A percentile compares a stretch with the other conserved stretches of the same genome.
These are phyloP conservation scores for Seladonia tumulorum DNA, from an alignment of 2,888 invertebrate genomes.

Conservation along the genomic window DNA sequence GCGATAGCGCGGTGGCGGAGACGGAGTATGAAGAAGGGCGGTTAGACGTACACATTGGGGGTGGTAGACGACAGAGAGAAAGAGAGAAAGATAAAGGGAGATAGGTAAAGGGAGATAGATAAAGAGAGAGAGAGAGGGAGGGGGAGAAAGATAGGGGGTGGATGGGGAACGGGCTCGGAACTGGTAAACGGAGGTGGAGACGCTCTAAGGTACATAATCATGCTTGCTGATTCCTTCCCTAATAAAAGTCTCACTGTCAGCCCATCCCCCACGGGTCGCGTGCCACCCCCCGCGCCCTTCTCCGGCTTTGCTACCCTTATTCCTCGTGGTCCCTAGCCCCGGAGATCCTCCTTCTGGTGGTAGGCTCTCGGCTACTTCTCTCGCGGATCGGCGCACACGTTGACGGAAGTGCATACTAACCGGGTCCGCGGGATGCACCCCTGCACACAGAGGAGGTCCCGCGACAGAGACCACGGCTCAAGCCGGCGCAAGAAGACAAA, in stretches of 20 bases:
- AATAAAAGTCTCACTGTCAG: conserved; percentile 83
- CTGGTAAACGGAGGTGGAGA: conserved; percentile 73
- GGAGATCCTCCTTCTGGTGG: conserved; percentile 24
- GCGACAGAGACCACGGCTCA: conserved; percentile 40
- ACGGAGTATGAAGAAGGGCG: conserved; percentile 56
- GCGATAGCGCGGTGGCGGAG: conserved; percentile 50
- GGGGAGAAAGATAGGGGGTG: neutral
- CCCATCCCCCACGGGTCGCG: conserved; percentile 65
- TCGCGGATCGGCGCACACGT: conserved; percentile 34
- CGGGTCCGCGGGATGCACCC: conserved; percentile 69
- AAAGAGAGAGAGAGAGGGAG: neutral
- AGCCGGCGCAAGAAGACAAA: conserved; percentile 60
- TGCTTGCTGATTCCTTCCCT: conserved; percentile 84
- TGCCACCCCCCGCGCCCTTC: conserved; percentile 53
- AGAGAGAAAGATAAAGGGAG: conserved; percentile 15
- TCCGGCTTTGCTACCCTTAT: conserved; percentile 44
- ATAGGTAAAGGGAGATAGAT: conserved; percentile 3
- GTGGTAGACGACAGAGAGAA: conserved; percentile 20
- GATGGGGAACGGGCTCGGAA: conserved; percentile 26
- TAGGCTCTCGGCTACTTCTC: conserved; percentile 23
- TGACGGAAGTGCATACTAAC: conserved; percentile 57
- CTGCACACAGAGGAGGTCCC: conserved; percentile 51
- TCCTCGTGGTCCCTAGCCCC: neutral
- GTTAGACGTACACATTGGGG: conserved; percentile 39
- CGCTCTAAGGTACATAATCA: conserved; percentile 84